phyloP scores from a whole-genome alignment of 2,888 invertebrate species.

The Pachycephus smyrnensis region DNA sequence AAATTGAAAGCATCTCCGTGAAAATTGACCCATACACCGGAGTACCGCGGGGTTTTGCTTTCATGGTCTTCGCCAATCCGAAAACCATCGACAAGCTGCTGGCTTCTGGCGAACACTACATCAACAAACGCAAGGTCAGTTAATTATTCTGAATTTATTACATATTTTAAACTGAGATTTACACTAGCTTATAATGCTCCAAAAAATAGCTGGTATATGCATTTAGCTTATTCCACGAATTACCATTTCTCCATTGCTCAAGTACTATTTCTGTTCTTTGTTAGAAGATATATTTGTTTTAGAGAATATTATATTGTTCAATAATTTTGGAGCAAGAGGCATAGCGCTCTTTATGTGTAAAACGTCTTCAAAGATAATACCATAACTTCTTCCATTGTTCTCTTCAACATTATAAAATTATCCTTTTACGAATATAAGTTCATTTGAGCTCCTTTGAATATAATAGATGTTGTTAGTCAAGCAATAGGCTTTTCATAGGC shows the following conservation, averaged over 20 bases:
- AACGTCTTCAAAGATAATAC: neutral
- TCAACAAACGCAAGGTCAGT: slow-evolving; percentile 71
- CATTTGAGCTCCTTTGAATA: neutral
- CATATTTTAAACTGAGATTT: neutral
- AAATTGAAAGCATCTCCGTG: slow-evolving; percentile 73
- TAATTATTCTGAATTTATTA: neutral
- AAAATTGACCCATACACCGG: slow-evolving; percentile 76
- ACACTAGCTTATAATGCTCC: neutral
- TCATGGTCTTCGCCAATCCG: slow-evolving; percentile 73
- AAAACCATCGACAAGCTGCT: slow-evolving; percentile 71
- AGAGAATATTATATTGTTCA: neutral
- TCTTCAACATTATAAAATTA: neutral
- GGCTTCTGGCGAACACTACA: slow-evolving; percentile 70
- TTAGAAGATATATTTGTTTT: neutral
- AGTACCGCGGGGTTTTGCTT: slow-evolving; percentile 75
- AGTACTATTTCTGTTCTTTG: neutral
- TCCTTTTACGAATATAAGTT: neutral
- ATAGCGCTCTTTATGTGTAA: neutral
- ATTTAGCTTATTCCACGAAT: neutral
- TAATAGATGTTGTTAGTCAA: neutral
- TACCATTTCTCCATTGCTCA: neutral
- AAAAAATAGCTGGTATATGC: neutral
- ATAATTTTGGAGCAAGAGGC: neutral
- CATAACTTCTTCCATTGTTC: neutral
- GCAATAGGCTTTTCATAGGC: neutral